Percentiles rank a stretch among this genome's conserved stretches.
Conservation (phyloP, 2,888 invertebrate species). For the Cancer borealis region DNA sequence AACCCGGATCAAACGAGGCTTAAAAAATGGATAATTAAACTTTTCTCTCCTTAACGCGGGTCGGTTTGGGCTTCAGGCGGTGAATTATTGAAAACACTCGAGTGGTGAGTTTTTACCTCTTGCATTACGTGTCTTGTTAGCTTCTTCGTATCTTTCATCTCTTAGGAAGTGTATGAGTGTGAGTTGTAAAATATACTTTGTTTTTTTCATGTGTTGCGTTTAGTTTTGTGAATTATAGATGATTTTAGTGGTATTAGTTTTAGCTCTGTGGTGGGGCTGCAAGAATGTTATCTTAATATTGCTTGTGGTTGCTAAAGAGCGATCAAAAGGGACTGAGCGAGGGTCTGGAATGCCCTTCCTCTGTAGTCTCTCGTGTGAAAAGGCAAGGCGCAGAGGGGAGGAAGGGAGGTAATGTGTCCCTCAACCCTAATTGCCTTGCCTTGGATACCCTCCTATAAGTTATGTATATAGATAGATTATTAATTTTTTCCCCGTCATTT, state of each 20-base stretch:
- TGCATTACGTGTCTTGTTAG: background rate
- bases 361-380: too few species aligned
- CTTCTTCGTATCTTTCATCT: background rate
- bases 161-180: too few species aligned
- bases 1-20: background rate
- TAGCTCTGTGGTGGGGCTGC: background rate
- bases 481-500: background rate
- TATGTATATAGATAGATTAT: background rate
- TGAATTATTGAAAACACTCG: background rate
- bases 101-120: background rate
- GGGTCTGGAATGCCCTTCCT: too few species aligned
- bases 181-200: background rate
- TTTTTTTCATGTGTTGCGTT: background rate
- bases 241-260: background rate
- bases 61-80: background rate
- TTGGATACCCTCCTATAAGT: too few species aligned
- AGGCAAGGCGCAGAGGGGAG: too few species aligned
- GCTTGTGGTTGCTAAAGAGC: background rate
- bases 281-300: too few species aligned
- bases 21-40: conserved; percentile 15
- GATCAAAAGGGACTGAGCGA: too few species aligned
- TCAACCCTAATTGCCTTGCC: too few species aligned
- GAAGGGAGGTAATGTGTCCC: too few species aligned
- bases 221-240: background rate
- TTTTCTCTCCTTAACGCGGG: background rate